Evolutionary conservation across 64 coral and sea anemone genomes (phyloP).

Genomic region (Montipora capricornis): DNA sequence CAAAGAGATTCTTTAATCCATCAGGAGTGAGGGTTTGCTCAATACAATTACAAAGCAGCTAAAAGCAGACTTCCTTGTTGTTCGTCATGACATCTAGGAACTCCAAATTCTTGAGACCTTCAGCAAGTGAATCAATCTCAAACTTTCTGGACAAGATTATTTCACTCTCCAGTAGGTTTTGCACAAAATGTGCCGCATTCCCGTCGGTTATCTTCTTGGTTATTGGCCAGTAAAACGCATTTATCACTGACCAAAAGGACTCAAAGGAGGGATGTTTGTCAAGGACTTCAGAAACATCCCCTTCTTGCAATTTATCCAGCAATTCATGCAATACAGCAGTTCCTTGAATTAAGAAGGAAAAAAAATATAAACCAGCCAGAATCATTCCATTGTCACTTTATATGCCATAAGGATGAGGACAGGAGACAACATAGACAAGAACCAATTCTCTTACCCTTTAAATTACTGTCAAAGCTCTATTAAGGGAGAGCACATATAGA

Average conservation of each 20-base stretch:
- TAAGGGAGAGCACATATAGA: no score
- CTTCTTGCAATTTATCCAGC: conserved; percentile 56
- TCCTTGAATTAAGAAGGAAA: no score
- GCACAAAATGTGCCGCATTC: conserved; percentile 38
- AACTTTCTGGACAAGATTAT: conserved; percentile 56
- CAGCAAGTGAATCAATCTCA: conserved; percentile 55
- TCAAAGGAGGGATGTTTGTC: conserved; percentile 36
- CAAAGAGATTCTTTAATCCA: conserved; percentile 35
- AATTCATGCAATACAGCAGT: conserved; percentile 56
- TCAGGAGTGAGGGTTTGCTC: conserved; percentile 33
- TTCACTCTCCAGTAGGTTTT: conserved; percentile 61
- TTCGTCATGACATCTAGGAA: conserved; percentile 62
- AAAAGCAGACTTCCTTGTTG: conserved; percentile 55
- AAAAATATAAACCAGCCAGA: no score
- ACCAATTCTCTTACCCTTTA: no score
- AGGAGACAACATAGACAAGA: no score
- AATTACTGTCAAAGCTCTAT: no score
- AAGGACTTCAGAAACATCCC: conserved; percentile 22
- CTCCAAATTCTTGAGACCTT: conserved; percentile 35
- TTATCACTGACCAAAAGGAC: conserved; percentile 43
- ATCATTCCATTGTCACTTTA: not conserved
- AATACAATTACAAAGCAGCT: conserved; percentile 47
- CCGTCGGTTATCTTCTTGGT: conserved; percentile 43
- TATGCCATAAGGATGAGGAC: not conserved
- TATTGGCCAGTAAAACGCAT: conserved; percentile 56